Evolutionary conservation across 1,140 invertebrate species (phyloP).

Genomic region (Rhyzopertha dominica): DNA sequence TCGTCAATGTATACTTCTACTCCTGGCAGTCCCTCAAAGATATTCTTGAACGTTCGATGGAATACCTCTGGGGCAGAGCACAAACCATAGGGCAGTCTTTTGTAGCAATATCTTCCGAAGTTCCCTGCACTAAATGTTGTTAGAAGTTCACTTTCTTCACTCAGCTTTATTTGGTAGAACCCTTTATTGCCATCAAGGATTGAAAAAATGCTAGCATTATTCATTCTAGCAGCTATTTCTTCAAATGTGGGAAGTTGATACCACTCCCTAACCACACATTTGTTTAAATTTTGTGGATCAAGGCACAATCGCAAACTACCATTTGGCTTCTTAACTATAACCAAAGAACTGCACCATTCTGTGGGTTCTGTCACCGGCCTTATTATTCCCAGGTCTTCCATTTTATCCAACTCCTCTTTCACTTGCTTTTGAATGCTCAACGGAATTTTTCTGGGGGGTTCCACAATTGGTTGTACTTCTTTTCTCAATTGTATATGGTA

Average conservation of each 20-base stretch:
- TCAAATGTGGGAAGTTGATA: constrained; percentile 43
- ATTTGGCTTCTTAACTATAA: constrained; percentile 39
- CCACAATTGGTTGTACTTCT: constrained; percentile 14
- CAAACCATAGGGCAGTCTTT: constrained; percentile 38
- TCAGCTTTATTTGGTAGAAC: constrained; percentile 30
- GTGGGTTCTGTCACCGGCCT: constrained; percentile 33
- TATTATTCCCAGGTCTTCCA: constrained; percentile 25
- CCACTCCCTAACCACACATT: constrained; percentile 40
- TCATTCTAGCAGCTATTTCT: constrained; percentile 38
- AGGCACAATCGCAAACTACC: constrained; percentile 40
- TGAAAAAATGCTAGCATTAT: constrained; percentile 41
- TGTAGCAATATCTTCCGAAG: constrained; percentile 33
- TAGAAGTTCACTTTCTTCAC: constrained; percentile 26
- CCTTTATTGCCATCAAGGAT: constrained; percentile 43
- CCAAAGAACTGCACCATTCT: constrained; percentile 41
- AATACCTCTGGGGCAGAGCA: constrained; percentile 22
- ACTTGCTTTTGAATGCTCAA: constrained; percentile 24
- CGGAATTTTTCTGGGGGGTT: constrained; percentile 27
- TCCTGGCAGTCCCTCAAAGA: constrained; percentile 5
- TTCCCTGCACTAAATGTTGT: constrained; percentile 41
- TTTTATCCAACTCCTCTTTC: constrained; percentile 25
- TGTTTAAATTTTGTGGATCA: constrained; percentile 43
- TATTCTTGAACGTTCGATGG: constrained; percentile 1
- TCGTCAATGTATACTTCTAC: constrained; percentile 9
- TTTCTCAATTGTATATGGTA: constrained; percentile 23